phyloP scores from a whole-genome alignment of 2,113 vertebrate genomes.

The Apodemus sylvaticus region DNA sequence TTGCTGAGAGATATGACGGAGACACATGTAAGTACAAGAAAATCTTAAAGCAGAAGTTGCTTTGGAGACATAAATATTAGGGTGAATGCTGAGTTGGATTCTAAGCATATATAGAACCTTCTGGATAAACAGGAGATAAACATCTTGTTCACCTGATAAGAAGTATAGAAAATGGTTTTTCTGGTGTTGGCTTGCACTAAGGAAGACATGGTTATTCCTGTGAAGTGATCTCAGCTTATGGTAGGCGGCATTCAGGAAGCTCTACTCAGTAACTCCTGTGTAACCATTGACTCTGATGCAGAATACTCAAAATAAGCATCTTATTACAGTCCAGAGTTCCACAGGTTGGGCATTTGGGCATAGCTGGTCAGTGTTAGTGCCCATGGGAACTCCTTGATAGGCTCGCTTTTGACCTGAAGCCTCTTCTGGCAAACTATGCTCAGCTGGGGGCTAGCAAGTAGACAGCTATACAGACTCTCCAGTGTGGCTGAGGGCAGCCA shows the following conservation, averaged over 20 bases:
- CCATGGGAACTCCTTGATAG: neutral
- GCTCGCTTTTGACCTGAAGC: neutral
- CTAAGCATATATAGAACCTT: neutral
- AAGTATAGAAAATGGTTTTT: neutral
- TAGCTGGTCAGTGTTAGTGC: neutral
- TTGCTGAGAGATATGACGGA: neutral
- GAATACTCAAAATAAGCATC: neutral
- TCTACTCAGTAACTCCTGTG: neutral
- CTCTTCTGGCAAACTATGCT: neutral
- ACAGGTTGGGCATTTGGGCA: neutral
- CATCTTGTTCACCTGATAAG: neutral
- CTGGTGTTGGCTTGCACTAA: neutral
- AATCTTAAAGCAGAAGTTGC: neutral
- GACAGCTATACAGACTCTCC: neutral
- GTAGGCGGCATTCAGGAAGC: neutral
- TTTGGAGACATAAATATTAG: neutral
- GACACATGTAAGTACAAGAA: neutral
- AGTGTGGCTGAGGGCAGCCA: neutral
- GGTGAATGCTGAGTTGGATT: neutral
- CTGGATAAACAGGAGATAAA: neutral
- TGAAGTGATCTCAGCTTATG: neutral
- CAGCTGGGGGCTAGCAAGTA: neutral
- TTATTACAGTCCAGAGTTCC: neutral
- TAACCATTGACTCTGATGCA: constrained; percentile 15
- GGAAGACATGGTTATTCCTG: neutral